Percentiles rank a stretch among this genome's conserved stretches.
Evolutionary conservation across 2,888 invertebrate genomes (phyloP).

Genomic region (Seira musarum): DNA sequence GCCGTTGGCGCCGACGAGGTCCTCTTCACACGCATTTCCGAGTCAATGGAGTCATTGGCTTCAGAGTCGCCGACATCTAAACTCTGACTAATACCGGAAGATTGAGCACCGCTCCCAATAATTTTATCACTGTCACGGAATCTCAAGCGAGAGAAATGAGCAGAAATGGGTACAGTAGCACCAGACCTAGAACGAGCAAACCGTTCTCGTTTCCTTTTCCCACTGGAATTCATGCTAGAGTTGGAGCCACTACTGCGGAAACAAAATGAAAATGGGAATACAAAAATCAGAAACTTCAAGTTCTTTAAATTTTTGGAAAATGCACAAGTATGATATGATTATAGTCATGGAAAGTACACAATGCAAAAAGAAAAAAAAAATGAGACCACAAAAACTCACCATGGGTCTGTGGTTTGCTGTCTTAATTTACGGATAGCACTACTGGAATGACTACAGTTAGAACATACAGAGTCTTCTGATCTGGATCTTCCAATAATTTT

Average conservation of each 20-base stretch:
- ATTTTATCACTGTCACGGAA: conserved; percentile 66
- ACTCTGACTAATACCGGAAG: conserved; percentile 66
- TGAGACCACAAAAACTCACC: conserved; percentile 49
- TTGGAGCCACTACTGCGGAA: conserved; percentile 61
- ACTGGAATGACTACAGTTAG: conserved; percentile 71
- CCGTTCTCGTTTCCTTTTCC: conserved; percentile 68
- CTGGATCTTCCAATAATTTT: conserved; percentile 83
- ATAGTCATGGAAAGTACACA: background rate
- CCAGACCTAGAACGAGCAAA: conserved; percentile 68
- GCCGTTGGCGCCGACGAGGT: conserved; percentile 66
- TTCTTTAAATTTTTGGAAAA: no score
- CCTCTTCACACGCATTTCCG: conserved; percentile 65
- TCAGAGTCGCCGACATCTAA: conserved; percentile 66
- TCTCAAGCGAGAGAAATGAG: conserved; percentile 63
- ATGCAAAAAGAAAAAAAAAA: no score
- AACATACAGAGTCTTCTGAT: conserved; percentile 88
- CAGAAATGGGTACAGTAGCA: conserved; percentile 61
- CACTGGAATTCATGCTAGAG: conserved; percentile 64
- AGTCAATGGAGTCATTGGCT: conserved; percentile 63
- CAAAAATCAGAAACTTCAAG: no score
- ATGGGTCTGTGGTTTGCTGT: conserved; percentile 64
- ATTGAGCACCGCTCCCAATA: conserved; percentile 30
- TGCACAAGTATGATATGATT: no score
- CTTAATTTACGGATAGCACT: conserved; percentile 59
- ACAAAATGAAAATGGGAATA: background rate